These are phyloP conservation scores for Plodia interpunctella DNA, from an alignment of 1,140 invertebrate genomes.

Conservation along the genomic window DNA sequence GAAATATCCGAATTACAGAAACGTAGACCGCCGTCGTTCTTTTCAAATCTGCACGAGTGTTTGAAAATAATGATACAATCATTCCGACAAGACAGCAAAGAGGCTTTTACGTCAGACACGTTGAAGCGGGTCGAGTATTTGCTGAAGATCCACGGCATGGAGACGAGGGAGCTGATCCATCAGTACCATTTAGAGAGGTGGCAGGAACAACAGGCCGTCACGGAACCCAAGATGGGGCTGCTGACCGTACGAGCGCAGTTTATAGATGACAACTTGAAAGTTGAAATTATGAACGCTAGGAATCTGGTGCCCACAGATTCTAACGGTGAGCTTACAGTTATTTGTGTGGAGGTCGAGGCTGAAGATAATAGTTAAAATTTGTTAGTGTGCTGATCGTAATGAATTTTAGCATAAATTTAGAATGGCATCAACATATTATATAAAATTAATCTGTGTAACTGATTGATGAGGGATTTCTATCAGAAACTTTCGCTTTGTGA, in stretches of 20 bases:
- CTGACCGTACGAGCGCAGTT: conserved; percentile 84
- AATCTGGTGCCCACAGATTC: conserved; percentile 92
- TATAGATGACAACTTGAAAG: conserved; percentile 77
- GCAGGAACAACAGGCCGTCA: conserved; percentile 80
- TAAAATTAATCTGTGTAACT: no score
- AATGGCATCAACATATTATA: background rate
- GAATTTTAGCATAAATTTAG: background rate
- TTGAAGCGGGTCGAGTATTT: conserved; percentile 83
- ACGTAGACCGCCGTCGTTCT: conserved; percentile 90
- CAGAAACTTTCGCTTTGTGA: no score
- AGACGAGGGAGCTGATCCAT: conserved; percentile 92
- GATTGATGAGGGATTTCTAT: no score
- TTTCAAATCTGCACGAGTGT: conserved; percentile 91
- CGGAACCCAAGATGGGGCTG: conserved; percentile 81
- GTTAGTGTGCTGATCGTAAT: background rate
- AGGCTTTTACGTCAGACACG: conserved; percentile 75
- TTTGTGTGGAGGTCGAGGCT: no score
- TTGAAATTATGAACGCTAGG: conserved; percentile 92
- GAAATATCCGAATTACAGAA: conserved; percentile 78
- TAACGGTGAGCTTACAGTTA: conserved; percentile 81
- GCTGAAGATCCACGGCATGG: conserved; percentile 88
- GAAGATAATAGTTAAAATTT: no score
- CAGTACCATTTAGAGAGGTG: conserved; percentile 87
- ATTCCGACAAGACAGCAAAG: conserved; percentile 86
- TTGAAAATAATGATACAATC: conserved; percentile 90